A percentile compares a stretch with the other conserved stretches of the same genome.
Evolutionary conservation across 2,797 vertebrate species (phyloP).

Genomic region (Chelonia mydas): DNA sequence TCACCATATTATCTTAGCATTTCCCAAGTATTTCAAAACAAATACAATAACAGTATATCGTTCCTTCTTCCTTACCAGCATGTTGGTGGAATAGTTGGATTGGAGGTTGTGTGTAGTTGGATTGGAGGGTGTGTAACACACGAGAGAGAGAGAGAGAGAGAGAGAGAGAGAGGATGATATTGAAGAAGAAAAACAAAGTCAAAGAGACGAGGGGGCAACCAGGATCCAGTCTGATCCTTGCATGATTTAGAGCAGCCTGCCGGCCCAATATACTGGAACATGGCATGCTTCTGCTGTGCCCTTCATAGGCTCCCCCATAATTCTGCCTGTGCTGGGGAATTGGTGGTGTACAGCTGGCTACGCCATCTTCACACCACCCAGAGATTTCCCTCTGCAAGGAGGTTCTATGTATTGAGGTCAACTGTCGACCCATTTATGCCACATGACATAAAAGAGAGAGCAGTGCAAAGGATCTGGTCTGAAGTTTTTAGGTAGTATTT

Average conservation of each 20-base stretch:
- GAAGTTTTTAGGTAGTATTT: neutral
- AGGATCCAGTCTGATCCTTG: neutral
- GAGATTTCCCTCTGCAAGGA: neutral
- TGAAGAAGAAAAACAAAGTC: neutral
- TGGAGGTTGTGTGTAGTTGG: neutral
- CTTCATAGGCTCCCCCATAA: neutral
- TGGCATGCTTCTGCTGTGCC: neutral
- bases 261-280: neutral
- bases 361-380: neutral
- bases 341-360: neutral
- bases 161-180: neutral
- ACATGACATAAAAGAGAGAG: neutral
- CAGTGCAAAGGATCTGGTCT: neutral
- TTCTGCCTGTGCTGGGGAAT: neutral
- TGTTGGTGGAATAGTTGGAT: neutral
- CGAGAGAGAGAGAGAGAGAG: rapidly evolving
- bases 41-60: neutral
- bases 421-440: neutral
- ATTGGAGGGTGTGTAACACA: neutral
- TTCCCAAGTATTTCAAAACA: rapidly evolving
- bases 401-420: neutral
- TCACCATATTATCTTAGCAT: neutral
- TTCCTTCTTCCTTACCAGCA: neutral
- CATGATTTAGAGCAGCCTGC: neutral
- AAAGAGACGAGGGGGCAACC: neutral